A percentile compares a stretch with the other conserved stretches of the same genome.
Evolutionary conservation across 2,797 vertebrate species (phyloP).

Genomic region (Miopithecus talapoin): DNA sequence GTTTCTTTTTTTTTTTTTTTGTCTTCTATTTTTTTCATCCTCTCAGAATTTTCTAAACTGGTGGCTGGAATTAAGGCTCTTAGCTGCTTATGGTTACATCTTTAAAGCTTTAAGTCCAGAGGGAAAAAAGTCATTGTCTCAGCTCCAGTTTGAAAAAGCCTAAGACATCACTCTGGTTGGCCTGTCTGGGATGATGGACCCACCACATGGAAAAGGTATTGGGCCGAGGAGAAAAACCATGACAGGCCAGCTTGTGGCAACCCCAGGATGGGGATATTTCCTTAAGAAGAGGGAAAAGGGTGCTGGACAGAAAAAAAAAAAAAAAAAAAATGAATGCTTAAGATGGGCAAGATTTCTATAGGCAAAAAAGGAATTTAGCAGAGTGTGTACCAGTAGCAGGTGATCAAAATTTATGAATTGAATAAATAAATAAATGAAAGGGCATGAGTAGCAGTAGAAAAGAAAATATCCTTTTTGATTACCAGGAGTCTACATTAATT

Average conservation of each 20-base stretch:
- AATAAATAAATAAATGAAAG: background rate
- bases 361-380: background rate
- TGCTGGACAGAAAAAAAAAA: background rate
- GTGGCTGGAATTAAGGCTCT: background rate
- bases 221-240: background rate
- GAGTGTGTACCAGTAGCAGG: background rate
- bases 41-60: background rate
- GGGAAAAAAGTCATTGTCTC: background rate
- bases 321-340: background rate
- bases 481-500: background rate
- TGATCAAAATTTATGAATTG: background rate
- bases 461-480: background rate
- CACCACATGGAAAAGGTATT: accelerated
- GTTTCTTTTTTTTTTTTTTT: background rate
- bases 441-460: background rate
- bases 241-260: too few species aligned
- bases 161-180: background rate
- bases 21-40: background rate
- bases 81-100: background rate
- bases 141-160: background rate
- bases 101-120: background rate
- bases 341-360: background rate
- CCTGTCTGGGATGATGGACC: background rate
- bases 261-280: background rate
- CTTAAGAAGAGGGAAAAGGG: background rate